These are phyloP conservation scores for Cliona cf. orientalis DNA, from an alignment of 37 sponge, comb jelly and placozoan genomes.

Conservation along the genomic window DNA sequence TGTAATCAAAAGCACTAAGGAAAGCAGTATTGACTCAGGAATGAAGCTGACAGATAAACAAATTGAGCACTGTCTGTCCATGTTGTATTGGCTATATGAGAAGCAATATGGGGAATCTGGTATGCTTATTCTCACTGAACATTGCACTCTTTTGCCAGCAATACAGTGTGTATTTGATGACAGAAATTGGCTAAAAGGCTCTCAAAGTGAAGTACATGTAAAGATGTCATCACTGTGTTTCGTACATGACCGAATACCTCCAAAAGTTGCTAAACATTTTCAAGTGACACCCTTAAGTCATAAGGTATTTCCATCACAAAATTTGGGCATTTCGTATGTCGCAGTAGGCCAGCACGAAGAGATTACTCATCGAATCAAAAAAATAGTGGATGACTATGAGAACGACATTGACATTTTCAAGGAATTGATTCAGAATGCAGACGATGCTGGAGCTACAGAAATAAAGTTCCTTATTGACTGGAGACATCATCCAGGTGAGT, in stretches of 20 bases:
- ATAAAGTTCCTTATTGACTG: conserved; percentile 84
- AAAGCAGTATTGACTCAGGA: no score
- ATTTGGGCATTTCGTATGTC: conserved; percentile 17
- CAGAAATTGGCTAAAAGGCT: conserved; percentile 40
- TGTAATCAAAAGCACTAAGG: conserved; percentile 10
- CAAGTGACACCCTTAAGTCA: conserved; percentile 56
- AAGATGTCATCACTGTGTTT: neutral
- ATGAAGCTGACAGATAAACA: no score
- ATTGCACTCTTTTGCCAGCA: conserved; percentile 7
- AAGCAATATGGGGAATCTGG: neutral
- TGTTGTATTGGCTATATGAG: conserved; percentile 31
- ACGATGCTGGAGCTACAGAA: conserved; percentile 84
- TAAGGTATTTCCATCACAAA: conserved; percentile 48
- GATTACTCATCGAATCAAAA: conserved; percentile 60
- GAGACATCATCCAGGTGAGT: conserved; percentile 51
- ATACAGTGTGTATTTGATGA: conserved; percentile 66
- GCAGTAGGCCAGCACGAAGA: conserved; percentile 55
- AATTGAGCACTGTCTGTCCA: conserved; percentile 15
- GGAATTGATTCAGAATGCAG: conserved; percentile 91
- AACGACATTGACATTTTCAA: conserved; percentile 79
- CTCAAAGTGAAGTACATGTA: neutral
- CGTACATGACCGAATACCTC: conserved; percentile 36
- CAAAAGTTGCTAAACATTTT: conserved; percentile 46
- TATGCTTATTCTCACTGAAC: conserved; percentile 54
- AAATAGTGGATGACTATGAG: conserved; percentile 73